Evolutionary conservation across 2,797 vertebrate species (phyloP).

Genomic region (Sciurus carolinensis): DNA sequence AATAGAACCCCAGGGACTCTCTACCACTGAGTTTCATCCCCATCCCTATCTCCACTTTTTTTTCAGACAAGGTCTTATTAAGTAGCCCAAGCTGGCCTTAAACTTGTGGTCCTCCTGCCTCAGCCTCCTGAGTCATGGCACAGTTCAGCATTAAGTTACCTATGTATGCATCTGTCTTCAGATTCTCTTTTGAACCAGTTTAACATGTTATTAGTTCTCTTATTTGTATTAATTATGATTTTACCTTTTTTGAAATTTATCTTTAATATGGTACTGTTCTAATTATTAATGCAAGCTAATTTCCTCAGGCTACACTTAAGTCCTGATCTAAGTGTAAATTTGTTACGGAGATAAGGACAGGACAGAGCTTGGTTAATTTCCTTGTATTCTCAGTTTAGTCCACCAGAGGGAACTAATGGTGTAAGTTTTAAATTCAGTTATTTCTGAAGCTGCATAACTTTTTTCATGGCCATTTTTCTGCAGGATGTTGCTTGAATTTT

Average conservation of each 20-base stretch:
- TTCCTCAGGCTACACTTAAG: background rate
- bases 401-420: slow-evolving; percentile 44
- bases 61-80: too few relatives aligned
- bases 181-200: background rate
- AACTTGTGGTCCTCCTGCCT: too few relatives aligned
- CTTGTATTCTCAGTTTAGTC: background rate
- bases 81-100: too few relatives aligned
- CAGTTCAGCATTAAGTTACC: background rate
- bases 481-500: background rate
- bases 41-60: too few relatives aligned
- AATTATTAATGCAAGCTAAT: background rate
- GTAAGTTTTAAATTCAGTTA: background rate
- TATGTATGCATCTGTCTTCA: background rate
- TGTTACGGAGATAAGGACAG: background rate
- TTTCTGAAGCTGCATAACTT: background rate
- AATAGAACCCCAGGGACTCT: too few relatives aligned
- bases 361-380: background rate
- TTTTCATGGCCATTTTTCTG: background rate
- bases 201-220: background rate
- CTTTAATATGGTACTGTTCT: background rate
- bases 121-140: too few relatives aligned
- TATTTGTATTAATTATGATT: background rate
- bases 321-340: background rate
- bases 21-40: too few relatives aligned
- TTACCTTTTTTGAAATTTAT: background rate